These are phyloP conservation scores for Rhopalosiphum maidis DNA, from an alignment of 1,140 invertebrate genomes.

Conservation along the genomic window DNA sequence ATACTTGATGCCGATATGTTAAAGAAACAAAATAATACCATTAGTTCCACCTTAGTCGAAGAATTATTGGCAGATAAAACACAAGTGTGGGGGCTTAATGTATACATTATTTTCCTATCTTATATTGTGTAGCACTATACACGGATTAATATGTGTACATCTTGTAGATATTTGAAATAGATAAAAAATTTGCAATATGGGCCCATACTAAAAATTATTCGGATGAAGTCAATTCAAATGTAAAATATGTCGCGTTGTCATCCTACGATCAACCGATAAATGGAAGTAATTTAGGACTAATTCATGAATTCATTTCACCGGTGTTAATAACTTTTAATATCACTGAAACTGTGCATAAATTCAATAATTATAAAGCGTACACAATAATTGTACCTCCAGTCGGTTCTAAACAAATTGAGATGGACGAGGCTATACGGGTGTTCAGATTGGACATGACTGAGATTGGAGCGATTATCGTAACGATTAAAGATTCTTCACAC, in stretches of 20 bases:
- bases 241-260: slow-evolving; percentile 29
- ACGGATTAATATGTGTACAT: background rate
- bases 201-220: background rate
- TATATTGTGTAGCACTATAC: background rate
- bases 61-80: background rate
- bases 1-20: slow-evolving; percentile 1
- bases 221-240: background rate
- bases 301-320: background rate
- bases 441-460: slow-evolving; percentile 21
- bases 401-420: background rate
- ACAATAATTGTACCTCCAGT: background rate
- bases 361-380: background rate
- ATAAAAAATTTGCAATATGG: background rate
- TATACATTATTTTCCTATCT: background rate
- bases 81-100: slow-evolving; percentile 10
- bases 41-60: background rate
- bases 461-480: background rate
- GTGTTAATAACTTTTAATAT: slow-evolving; percentile 22
- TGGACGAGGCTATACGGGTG: slow-evolving; percentile 13
- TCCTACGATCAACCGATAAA: background rate
- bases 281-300: slow-evolving; percentile 1
- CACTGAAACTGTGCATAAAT: background rate
- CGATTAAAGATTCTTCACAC: background rate
- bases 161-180: slow-evolving; percentile 28
- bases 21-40: background rate